Base-by-base conservation (phyloP, 2,888 invertebrate species). In the Sphinx pinastri region DNA sequence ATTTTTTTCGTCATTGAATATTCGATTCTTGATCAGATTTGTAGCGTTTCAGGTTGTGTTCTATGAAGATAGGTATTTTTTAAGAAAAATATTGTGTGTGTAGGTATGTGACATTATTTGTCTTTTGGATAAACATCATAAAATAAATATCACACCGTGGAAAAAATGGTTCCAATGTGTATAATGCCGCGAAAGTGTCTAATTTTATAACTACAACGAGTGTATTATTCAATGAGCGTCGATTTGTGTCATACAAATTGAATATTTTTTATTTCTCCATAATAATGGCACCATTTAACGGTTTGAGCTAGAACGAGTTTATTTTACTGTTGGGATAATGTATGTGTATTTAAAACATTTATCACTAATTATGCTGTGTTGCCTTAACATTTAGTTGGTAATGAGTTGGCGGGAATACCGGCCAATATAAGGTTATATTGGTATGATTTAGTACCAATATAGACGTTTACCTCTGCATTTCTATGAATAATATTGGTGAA, bases 1-100 rank as follows among this genome's bases (percentile, higher is more conserved):
- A 85, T 91, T 91, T 92, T 91, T 90, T 87, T 84, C 76, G 78
- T 86, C 91, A 91, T 87, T 87, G 84, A 79, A 85, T 84, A 84
- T 89, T 87, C 84, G 88, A 87, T 88, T 88, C 84, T 87, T 87
- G 86, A 77, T 79, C 85, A 83, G 87, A 88, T 85, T 87, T 90
- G 91, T 90, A 88, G 88, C 87, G 87, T 88, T 91, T 92, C 86
- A 87, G 85, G 85, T 84, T 88, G 84, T 83, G 80, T 87, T 88
- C 80, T 81, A 79, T 81, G 81, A 83, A 84, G 83, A 81, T 83
- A 81, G 75, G 82, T 78, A 80, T 82, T 81, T 84, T 82, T 81
- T 81, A 82, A 82, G 88, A 89, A 90, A 88, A 85, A 82, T 80
- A 81, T 80, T 84, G 88, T 89, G 55, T 63, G 89, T 90, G 89